Conservation (phyloP, 2,797 vertebrate genomes). For the Pyrocephalus nanus region DNA sequence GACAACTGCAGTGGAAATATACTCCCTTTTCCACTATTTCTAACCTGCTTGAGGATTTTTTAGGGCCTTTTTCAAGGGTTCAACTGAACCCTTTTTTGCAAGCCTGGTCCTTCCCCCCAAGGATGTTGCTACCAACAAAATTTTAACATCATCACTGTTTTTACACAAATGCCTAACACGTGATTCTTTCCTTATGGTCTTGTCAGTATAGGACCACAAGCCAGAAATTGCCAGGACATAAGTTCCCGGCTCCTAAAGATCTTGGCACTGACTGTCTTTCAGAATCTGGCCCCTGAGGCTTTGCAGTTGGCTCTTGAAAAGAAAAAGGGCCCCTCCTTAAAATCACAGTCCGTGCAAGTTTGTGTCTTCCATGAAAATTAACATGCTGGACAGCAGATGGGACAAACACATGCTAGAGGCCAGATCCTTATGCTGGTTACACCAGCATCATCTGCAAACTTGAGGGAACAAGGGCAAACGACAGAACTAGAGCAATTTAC, state of each 20-base stretch:
- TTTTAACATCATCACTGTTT: not conserved
- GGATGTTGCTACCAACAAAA: not conserved
- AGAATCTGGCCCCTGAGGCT: constrained; percentile 46
- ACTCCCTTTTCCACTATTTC: not conserved
- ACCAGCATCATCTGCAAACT: constrained; percentile 35
- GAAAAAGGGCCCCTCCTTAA: constrained; percentile 19
- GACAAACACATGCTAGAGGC: constrained; percentile 66
- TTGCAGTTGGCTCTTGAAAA: constrained; percentile 47
- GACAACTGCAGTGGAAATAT: not conserved
- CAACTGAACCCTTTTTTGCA: not conserved
- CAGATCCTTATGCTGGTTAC: constrained; percentile 58
- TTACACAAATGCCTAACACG: not conserved
- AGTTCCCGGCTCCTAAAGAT: not conserved
- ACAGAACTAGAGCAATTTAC: constrained; percentile 24
- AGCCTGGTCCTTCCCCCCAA: not conserved
- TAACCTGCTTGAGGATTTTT: not conserved
- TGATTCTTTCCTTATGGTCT: not conserved
- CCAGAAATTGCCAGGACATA: not conserved
- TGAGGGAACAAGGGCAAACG: constrained; percentile 47
- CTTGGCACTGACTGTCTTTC: constrained; percentile 46
- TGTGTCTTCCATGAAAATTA: constrained; percentile 55
- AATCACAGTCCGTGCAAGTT: constrained; percentile 54
- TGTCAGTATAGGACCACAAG: not conserved
- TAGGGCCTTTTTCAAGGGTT: not conserved
- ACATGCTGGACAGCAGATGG: constrained; percentile 66